Evolutionary conservation across 1,140 invertebrate genomes (phyloP).

Genomic region (Myzus persicae): DNA sequence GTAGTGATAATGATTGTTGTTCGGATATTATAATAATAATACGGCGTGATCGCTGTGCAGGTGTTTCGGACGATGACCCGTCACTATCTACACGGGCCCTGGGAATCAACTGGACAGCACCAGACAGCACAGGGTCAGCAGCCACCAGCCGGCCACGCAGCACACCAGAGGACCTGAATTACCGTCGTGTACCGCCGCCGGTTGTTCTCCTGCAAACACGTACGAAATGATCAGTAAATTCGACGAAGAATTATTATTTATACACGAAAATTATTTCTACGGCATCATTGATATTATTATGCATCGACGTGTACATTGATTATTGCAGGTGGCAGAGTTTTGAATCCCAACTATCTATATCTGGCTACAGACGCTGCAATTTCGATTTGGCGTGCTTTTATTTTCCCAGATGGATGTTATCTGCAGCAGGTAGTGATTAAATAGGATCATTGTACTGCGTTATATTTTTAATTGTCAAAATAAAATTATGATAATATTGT

Average conservation of each 20-base stretch:
- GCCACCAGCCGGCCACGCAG: slow-evolving; percentile 59
- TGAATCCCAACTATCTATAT: too few relatives aligned
- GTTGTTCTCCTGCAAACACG: slow-evolving; percentile 66
- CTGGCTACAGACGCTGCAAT: too few relatives aligned
- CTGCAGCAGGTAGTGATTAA: too few relatives aligned
- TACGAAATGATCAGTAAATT: background rate
- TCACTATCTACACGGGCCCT: background rate
- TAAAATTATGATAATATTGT: background rate
- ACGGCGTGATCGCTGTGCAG: background rate
- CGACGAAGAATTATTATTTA: too few relatives aligned
- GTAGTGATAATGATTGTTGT: background rate
- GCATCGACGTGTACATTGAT: too few relatives aligned
- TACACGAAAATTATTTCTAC: too few relatives aligned
- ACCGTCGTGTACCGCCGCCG: slow-evolving; percentile 68
- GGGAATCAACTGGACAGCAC: slow-evolving; percentile 47
- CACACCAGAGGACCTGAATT: slow-evolving; percentile 62
- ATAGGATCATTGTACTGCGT: too few relatives aligned
- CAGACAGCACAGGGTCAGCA: slow-evolving; percentile 59
- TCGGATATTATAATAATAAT: background rate
- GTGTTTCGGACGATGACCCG: background rate
- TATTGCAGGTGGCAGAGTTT: too few relatives aligned
- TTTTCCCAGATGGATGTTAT: too few relatives aligned
- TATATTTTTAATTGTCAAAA: too few relatives aligned
- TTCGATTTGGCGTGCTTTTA: too few relatives aligned
- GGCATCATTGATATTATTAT: too few relatives aligned